Evolutionary conservation across 2,888 invertebrate species (phyloP), one percentile per base, ranked within the genome.

Genomic region (Teleiodes luculella): DNA sequence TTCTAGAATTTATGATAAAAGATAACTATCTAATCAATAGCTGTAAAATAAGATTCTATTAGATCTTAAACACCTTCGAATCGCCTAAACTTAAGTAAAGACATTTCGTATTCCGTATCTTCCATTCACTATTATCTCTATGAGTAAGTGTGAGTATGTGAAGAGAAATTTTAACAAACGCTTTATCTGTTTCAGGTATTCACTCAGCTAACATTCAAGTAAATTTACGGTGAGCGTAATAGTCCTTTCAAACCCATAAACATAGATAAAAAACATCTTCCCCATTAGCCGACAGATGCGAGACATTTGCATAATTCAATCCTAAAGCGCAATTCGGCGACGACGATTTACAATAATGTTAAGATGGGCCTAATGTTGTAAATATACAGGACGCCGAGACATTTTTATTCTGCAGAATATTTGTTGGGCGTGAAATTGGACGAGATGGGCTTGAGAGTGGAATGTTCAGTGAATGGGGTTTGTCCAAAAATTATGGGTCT

Each of bases 261-360:
- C 65, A 64, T 61, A 58, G 61, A 65, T 62, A 65, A 70, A 65
- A 61, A 63, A 64, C 56, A 56, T 65, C 59, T 60, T 57, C 58
- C 56, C 63, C 65, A 66, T 68, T 70, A 68, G 61, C 58, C 61
- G 64, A 63, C 65, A 66, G 65, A 68, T 68, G 64, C 66, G 58
- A 60, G 57, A 59, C 65, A 60, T 71, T 71, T 69, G 62, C 68
- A 72, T 71, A 71, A 72, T 68, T 68, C 67, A 68, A 68, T 68
- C 64, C 64, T 57, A 55, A 53, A 60, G 58, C 59, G 61, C 60
- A 58, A 67, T 66, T 62, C 61, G 59, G 60, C 59, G 57, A 61
- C 60, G 64, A 63, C 65, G 53, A 56, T 53, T 56, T 53, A 56
- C 52, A 53, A 56, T 56, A 56, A 56, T 50, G 56, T 52, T 54